Evolutionary conservation across 2,113 vertebrate species (phyloP), one percentile per base, ranked within the genome.

Genomic region (Chascanopsetta lugubris): DNA sequence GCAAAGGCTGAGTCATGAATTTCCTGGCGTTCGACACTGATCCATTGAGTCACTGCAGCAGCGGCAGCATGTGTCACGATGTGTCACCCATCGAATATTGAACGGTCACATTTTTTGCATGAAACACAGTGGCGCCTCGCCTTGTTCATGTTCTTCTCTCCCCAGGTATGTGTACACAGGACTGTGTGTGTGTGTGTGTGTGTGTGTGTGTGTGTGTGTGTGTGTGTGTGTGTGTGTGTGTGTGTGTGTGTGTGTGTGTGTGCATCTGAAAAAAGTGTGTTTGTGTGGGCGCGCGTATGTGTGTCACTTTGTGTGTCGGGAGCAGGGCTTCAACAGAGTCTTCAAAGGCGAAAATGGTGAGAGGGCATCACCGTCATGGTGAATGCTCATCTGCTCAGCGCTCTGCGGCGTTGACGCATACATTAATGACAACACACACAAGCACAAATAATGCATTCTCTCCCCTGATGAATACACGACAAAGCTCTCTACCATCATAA

Each of bases 401-500:
- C 62, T 83, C 74, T 75, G 76, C 75, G 59, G 54, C 72, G 74
- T 72, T 71, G 63, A 46, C 15, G 21, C 70, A 82, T 86, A 82
- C 75, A 72, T 86, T 87, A 80, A 76, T 70, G 85, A 78, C 80
- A 87, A 22, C 18, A 25, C 42, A 61, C 30, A 51, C 18, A 48
- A n/a, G 30, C 22, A 40, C 4, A 43, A 3, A 54, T 24, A 34
- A 55, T 49, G 21, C 56, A 83, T 82, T 81, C 77, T 88, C 57
- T 20, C 17, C 48, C 53, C 67, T 66, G 66, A 51, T 79, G 69
- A 85, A 83, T 75, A 69, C 59, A 66, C 73, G 47, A 89, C 88
- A 89, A 90, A 87, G 85, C 75, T 84, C 83, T 88, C 58, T 77
- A 77, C 80, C 68, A 21, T 85, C 75, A 75, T 86, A 75, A 89